Percentiles rank a stretch among this genome's conserved stretches.
phyloP scores from a whole-genome alignment of 1,140 invertebrate species.

The Pseudomyrmex concolor region DNA sequence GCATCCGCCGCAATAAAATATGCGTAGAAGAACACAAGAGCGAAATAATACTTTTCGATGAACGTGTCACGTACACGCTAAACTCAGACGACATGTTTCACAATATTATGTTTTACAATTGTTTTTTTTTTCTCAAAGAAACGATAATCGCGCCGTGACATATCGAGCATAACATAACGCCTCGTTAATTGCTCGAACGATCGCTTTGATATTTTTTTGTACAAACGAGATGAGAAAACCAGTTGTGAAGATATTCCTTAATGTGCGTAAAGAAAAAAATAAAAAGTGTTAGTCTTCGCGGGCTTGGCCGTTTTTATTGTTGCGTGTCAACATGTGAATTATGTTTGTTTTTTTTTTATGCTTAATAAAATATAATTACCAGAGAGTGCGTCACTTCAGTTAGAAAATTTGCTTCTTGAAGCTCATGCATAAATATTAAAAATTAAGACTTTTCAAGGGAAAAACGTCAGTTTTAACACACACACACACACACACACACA shows the following conservation, averaged over 20 bases:
- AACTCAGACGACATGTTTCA: slow-evolving; percentile 18
- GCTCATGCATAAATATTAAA: neutral
- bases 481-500: too few relatives aligned
- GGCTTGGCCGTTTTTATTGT: neutral
- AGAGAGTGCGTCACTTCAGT: too few relatives aligned
- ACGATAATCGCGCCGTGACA: slow-evolving; percentile 32
- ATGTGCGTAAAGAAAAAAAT: neutral
- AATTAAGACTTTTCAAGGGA: slow-evolving; percentile 4
- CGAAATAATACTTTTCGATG: slow-evolving; percentile 18
- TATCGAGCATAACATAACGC: slow-evolving; percentile 16
- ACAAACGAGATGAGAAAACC: neutral
- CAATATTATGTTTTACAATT: neutral
- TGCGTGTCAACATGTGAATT: slow-evolving; percentile 1
- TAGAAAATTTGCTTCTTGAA: neutral
- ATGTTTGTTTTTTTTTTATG: neutral
- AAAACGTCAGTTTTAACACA: neutral
- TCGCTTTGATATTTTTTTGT: slow-evolving; percentile 35
- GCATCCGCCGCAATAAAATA: neutral
- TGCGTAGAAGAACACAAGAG: neutral
- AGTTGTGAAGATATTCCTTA: neutral
- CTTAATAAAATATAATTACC: neutral
- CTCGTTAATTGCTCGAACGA: slow-evolving; percentile 23
- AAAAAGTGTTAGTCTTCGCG: neutral
- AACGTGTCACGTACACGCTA: slow-evolving; percentile 4
- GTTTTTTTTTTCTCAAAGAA: neutral